Base-by-base conservation (phyloP, 92 coral and sea anemone species). In the Bergia puertoricense region DNA sequence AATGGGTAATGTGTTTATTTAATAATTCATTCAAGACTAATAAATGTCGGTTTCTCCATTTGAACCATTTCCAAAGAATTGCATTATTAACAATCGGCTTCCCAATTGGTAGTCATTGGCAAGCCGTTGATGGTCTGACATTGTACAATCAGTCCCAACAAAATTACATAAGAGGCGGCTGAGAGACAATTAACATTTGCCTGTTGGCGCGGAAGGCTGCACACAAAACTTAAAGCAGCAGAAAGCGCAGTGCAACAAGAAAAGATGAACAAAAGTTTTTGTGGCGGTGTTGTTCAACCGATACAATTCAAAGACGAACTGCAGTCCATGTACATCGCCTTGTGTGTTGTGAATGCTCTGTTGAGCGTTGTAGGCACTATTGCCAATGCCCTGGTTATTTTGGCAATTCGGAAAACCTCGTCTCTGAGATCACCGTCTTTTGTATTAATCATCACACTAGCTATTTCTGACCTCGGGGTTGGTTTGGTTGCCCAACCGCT, bases 381-480 rank as follows among this genome's bases (percentile, higher is more conserved):
- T 30, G 40, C 85, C 0, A 80, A 80, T 56, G 73, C 42, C 9
- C 13, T 80, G 72, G 22, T 80, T 16, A 39, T 80, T 7, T n/a
- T 66, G 57, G 74, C 76, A 10, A 82, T 82, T n/a, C 59, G 41
- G 0, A 82, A 30, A 46, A 20, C 59, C 13, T 44, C 76, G n/a
- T 22, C 71, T 9, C 43, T 42, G 44, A 3, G 59, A 22, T 67
- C 56, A 7, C 76, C 86, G 42, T 41, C 86, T 36, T 82, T 82
- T n/a, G 22, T 82, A 0, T 23, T 82, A 9, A 82, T 82, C 77
- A 39, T 44, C 22, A 67, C 86, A 9, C 77, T 82, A 16, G 50
- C 85, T n/a, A 0, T 80, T 22, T 80, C 85, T 20, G 85, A 80
- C 7, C 85, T 80, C 8, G 85, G 85, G 10, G 85, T 80, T 56